These are phyloP conservation scores for Aurelia coerulea DNA, from an alignment of 30 jellyfish, hydroid and myxozoan species.

Conservation along the genomic window DNA sequence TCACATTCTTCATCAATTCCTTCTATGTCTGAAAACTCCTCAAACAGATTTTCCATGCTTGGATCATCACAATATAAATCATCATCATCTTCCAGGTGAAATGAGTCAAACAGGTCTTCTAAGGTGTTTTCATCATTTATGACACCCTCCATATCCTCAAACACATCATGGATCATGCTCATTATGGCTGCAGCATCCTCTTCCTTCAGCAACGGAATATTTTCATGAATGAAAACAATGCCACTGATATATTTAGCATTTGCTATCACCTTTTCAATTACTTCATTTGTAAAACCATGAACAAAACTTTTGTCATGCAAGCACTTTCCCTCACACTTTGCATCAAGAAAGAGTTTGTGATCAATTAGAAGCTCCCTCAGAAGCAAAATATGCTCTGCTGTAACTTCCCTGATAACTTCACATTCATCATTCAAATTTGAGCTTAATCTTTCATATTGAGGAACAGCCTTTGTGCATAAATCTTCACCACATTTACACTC, in stretches of 20 bases:
- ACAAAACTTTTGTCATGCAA: too few relatives aligned
- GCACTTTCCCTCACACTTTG: neutral
- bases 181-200: too few relatives aligned
- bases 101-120: constrained; percentile 7
- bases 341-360: neutral
- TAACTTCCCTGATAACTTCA: neutral
- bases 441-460: neutral
- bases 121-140: neutral
- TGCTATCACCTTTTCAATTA: too few relatives aligned
- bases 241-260: too few relatives aligned
- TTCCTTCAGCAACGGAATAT: too few relatives aligned
- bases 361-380: neutral
- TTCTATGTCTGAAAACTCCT: too few relatives aligned
- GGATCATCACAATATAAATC: neutral
- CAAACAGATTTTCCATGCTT: too few relatives aligned
- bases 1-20: too few relatives aligned
- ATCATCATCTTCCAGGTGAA: constrained; percentile 8
- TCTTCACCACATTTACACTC: neutral
- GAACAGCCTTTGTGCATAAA: neutral
- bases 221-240: too few relatives aligned
- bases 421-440: neutral
- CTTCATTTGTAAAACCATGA: too few relatives aligned
- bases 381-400: neutral
- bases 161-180: too few relatives aligned
- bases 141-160: too few relatives aligned